Base-by-base conservation (phyloP, 2,113 vertebrate genomes). In the Stomatorhinus ivindoensis region DNA sequence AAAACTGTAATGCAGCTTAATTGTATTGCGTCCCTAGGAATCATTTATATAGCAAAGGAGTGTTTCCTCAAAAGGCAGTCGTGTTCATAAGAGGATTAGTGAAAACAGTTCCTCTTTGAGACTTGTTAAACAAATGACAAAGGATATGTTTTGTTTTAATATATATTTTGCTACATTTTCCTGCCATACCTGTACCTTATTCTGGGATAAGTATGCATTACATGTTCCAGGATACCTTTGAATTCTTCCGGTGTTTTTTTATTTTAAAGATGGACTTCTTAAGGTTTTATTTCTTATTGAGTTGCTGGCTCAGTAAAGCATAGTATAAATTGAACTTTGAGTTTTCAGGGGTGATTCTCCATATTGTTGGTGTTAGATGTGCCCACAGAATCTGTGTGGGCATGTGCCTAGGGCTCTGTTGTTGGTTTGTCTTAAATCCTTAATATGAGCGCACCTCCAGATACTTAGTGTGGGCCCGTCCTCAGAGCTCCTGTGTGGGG, bases 1-100 rank as follows among this genome's bases (percentile, higher is more conserved):
- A 87, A 89, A 90, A 86, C 51, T 83, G 9, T 85, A 65, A 88
- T 89, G 46, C 91, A 31, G 35, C 84, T 86, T 89, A 55, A 88
- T 90, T 90, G 88, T 92, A 89, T 73, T 42, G 61, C 92, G 92
- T 93, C 90, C 89, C 47, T 86, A 73, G 39, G 58, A 88, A 19
- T 51, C 58, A 86, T 76, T 84, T 42, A 55, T 83, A 53, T 44
- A 53, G 47, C 31, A 47, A 51, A 51, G 27, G 31, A 89, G 61
- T 76, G 11, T 46, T 88, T 88, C 35, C 53, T 65, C 35, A 27
- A 84, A 84, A 87, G 83, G 83, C 46, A 27, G 42, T 85, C 46
- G 27, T 48, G 83, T 86, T 50, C 24, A 46, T n/a, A 10, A 50
- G 21, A 27, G 83, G 83, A 27, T 86, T 42, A 17, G 73, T 42